Percentiles rank a stretch among this genome's conserved stretches.
phyloP scores from a whole-genome alignment of 2,797 vertebrate species.

The Cossypha dichroa region DNA sequence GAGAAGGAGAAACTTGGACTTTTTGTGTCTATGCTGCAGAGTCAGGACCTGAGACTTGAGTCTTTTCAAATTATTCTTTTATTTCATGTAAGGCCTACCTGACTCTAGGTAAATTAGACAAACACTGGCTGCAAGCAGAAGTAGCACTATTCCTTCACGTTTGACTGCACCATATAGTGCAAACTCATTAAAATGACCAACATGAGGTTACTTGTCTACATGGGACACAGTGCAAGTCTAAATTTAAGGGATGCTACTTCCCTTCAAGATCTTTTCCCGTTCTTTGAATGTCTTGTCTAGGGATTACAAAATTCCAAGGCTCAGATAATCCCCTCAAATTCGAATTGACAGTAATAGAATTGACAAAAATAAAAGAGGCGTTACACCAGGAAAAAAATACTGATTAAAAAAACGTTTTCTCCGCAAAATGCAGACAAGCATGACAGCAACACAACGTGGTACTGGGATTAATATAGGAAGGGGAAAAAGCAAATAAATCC shows the following conservation, averaged over 20 bases:
- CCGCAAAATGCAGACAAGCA: not conserved
- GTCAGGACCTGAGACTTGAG: not conserved
- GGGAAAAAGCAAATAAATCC: not conserved
- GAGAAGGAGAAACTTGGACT: not conserved
- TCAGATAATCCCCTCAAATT: constrained; percentile 38
- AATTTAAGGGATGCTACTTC: not conserved
- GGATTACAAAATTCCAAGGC: not conserved
- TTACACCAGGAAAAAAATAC: not conserved
- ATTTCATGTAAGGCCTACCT: not conserved
- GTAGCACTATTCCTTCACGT: not conserved
- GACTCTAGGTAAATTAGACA: not conserved
- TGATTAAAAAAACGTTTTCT: not conserved
- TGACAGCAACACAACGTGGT: constrained; percentile 29
- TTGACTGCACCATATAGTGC: not conserved
- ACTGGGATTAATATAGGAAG: constrained; percentile 4
- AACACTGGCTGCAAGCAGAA: not conserved
- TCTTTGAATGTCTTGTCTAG: not conserved
- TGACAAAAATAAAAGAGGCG: not conserved
- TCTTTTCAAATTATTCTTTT: not conserved
- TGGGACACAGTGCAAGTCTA: not conserved
- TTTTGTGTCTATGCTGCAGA: not conserved
- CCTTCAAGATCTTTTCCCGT: not conserved
- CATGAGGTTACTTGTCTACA: not conserved
- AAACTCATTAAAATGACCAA: not conserved
- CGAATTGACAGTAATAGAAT: not conserved